Conservation (phyloP, 2,888 invertebrate species). For the Cecidostiba fungosa region DNA sequence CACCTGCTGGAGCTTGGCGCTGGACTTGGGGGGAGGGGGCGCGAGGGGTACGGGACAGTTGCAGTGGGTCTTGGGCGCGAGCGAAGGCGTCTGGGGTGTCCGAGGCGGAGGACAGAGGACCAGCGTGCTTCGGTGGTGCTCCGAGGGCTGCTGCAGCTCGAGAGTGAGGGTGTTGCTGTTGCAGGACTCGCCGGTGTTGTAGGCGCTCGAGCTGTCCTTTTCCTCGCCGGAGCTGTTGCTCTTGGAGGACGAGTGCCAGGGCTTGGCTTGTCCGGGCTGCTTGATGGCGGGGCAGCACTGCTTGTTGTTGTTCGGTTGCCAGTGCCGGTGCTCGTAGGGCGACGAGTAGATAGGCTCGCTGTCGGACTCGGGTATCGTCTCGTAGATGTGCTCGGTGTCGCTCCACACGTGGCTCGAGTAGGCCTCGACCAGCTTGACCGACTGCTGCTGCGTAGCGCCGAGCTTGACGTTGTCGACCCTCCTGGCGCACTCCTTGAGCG, state of each 20-base stretch:
- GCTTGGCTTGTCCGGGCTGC: conserved; percentile 58
- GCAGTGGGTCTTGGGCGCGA: conserved; percentile 68
- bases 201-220: conserved; percentile 86
- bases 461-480: conserved; percentile 71
- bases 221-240: conserved; percentile 82
- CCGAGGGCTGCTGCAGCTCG: conserved; percentile 80
- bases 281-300: background rate
- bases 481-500: conserved; percentile 65
- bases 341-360: conserved; percentile 85
- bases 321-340: conserved; percentile 81
- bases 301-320: conserved; percentile 59
- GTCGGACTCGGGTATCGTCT: conserved; percentile 85
- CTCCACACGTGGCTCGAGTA: conserved; percentile 75
- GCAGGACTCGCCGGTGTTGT: conserved; percentile 89
- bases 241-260: conserved; percentile 76
- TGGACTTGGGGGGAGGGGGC: conserved; percentile 60
- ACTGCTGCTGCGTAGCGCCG: conserved; percentile 7
- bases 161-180: conserved; percentile 84
- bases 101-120: conserved; percentile 73
- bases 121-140: conserved; percentile 78
- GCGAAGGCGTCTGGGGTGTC: too few relatives aligned
- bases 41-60: conserved; percentile 69
- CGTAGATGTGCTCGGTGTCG: conserved; percentile 85
- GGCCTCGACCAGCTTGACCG: conserved; percentile 72
- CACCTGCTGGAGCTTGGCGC: conserved; percentile 63